These are phyloP conservation scores for Drosophila macrothrix DNA, from an alignment of 2,888 invertebrate species.

Conservation along the genomic window DNA sequence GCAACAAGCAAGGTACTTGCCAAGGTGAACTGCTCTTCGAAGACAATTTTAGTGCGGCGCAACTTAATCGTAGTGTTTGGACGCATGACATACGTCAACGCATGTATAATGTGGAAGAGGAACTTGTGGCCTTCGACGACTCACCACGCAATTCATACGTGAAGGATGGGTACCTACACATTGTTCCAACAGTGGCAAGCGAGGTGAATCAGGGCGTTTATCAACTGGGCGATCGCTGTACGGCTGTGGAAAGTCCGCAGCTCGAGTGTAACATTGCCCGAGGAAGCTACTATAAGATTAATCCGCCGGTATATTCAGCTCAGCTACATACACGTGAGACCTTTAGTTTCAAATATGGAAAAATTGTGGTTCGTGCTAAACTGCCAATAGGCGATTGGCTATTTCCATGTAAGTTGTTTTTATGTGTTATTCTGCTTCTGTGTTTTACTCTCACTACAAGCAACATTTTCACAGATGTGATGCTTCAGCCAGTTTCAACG, in stretches of 20 bases:
- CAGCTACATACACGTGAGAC: slow-evolving; percentile 87
- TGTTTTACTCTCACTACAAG: background rate
- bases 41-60: slow-evolving; percentile 86
- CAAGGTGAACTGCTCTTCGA: slow-evolving; percentile 87
- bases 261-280: slow-evolving; percentile 80
- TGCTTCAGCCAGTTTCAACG: slow-evolving; percentile 88
- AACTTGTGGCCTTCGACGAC: slow-evolving; percentile 85
- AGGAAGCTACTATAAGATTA: slow-evolving; percentile 85
- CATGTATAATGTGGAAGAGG: slow-evolving; percentile 85
- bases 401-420: slow-evolving; percentile 88
- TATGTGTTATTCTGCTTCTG: background rate
- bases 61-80: slow-evolving; percentile 86
- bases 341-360: slow-evolving; percentile 90
- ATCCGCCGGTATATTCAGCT: slow-evolving; percentile 90
- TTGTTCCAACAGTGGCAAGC: slow-evolving; percentile 83
- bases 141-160: slow-evolving; percentile 79
- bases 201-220: slow-evolving; percentile 71
- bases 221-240: slow-evolving; percentile 85
- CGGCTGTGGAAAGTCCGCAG: slow-evolving; percentile 85
- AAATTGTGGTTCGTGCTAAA: slow-evolving; percentile 89
- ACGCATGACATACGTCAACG: slow-evolving; percentile 87
- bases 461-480: slow-evolving; percentile 86
- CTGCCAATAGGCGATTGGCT: slow-evolving; percentile 92
- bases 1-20: slow-evolving; percentile 34
- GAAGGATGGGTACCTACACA: slow-evolving; percentile 79